A percentile compares a stretch with the other conserved stretches of the same genome.
Evolutionary conservation across 2,888 invertebrate species (phyloP).

Genomic region (Rhimphoctona megacephalus): DNA sequence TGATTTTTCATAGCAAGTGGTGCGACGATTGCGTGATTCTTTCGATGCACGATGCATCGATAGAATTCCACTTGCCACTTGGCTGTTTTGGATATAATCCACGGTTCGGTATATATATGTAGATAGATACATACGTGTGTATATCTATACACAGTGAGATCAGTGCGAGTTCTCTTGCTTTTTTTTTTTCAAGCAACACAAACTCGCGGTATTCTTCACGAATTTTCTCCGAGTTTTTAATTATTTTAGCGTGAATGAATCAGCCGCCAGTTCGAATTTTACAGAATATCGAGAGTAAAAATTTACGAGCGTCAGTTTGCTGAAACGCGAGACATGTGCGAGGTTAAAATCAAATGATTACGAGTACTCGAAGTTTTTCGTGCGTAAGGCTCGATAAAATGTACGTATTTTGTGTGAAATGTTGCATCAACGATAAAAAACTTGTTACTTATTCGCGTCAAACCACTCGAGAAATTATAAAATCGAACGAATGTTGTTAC

Average conservation of each 20-base stretch:
- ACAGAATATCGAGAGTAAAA: not conserved
- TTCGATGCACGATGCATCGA: not conserved
- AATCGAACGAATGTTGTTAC: conserved; percentile 35
- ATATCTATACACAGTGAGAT: conserved; percentile 17
- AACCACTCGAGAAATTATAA: not conserved
- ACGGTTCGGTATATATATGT: not conserved
- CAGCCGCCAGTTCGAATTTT: not conserved
- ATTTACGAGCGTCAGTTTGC: conserved; percentile 14
- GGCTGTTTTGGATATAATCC: conserved; percentile 66
- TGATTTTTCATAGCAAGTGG: not conserved
- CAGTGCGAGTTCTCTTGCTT: not conserved
- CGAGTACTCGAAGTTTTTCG: conserved; percentile 2
- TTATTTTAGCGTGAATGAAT: not conserved
- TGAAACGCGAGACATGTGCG: conserved; percentile 16
- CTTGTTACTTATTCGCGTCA: conserved; percentile 1
- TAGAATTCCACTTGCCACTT: conserved; percentile 71
- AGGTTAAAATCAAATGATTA: conserved; percentile 31
- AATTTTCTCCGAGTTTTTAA: not conserved
- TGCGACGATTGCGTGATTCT: not conserved
- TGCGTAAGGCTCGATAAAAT: not conserved
- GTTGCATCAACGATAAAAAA: not conserved
- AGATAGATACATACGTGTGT: not conserved
- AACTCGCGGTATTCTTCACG: not conserved
- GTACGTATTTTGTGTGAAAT: not conserved
- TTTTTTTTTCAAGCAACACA: conserved; percentile 7